phyloP scores from a whole-genome alignment of 2,888 invertebrate species.

The Phasia obesa region DNA sequence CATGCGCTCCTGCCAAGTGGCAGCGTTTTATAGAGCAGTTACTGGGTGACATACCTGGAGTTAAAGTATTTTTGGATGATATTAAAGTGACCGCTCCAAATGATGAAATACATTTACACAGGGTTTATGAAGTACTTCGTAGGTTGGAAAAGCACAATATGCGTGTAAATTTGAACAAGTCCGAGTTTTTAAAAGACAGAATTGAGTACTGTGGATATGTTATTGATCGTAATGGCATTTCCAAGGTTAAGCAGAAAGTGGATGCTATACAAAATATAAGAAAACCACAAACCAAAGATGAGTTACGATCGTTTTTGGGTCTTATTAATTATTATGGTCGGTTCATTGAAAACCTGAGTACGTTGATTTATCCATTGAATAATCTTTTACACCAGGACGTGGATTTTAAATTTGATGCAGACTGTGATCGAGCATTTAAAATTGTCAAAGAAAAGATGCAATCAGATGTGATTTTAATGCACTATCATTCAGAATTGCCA shows the following conservation, averaged over 20 bases:
- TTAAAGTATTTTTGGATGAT: constrained; percentile 74
- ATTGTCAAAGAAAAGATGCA: constrained; percentile 72
- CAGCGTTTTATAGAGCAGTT: constrained; percentile 75
- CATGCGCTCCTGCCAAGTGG: constrained; percentile 74
- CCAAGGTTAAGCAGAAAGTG: constrained; percentile 75
- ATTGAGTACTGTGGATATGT: constrained; percentile 26
- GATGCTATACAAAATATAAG: constrained; percentile 74
- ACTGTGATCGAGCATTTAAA: constrained; percentile 72
- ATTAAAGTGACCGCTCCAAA: constrained; percentile 72
- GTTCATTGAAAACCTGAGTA: constrained; percentile 75
- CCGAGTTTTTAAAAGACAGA: constrained; percentile 72
- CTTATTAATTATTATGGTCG: constrained; percentile 73
- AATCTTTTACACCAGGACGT: constrained; percentile 70
- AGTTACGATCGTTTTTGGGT: constrained; percentile 74
- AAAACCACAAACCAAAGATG: constrained; percentile 72
- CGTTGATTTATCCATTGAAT: constrained; percentile 73
- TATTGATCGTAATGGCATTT: constrained; percentile 76
- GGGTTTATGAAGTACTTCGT: constrained; percentile 72
- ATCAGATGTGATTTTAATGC: constrained; percentile 71
- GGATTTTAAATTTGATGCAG: constrained; percentile 66
- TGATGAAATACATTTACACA: constrained; percentile 72
- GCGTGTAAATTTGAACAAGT: constrained; percentile 71
- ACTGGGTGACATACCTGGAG: constrained; percentile 73
- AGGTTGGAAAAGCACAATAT: constrained; percentile 72
- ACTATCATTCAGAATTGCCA: constrained; percentile 74